Percentiles rank a stretch among this genome's conserved stretches.
Evolutionary conservation across 1,140 invertebrate genomes (phyloP).

Genomic region (Gryllus bimaculatus): DNA sequence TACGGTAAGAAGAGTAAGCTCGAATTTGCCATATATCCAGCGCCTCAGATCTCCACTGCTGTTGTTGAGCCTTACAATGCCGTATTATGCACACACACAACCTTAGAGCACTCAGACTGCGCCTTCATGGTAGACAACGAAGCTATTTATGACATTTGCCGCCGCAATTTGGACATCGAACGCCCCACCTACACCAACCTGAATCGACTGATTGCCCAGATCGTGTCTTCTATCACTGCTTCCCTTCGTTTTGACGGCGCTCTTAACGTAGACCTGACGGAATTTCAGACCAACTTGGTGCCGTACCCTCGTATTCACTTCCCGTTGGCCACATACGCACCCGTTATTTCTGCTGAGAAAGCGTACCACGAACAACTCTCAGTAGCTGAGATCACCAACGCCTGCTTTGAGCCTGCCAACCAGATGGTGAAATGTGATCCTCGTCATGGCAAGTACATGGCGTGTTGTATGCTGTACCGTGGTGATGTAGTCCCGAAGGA

Average conservation of each 20-base stretch:
- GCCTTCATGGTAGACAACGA: slow-evolving; percentile 87
- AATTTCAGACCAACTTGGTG: slow-evolving; percentile 84
- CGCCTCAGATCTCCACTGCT: slow-evolving; percentile 61
- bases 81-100: slow-evolving; percentile 53
- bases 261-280: slow-evolving; percentile 78
- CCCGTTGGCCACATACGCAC: slow-evolving; percentile 59
- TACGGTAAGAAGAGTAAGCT: slow-evolving; percentile 85
- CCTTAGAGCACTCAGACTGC: slow-evolving; percentile 72
- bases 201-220: slow-evolving; percentile 73
- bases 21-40: slow-evolving; percentile 83
- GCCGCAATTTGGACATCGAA: slow-evolving; percentile 78
- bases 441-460: slow-evolving; percentile 83
- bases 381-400: slow-evolving; percentile 80
- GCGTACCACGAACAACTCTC: slow-evolving; percentile 73
- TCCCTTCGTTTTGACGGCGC: slow-evolving; percentile 68
- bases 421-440: slow-evolving; percentile 90
- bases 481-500: slow-evolving; percentile 65
- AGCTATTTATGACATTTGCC: slow-evolving; percentile 86
- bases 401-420: slow-evolving; percentile 79
- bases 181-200: slow-evolving; percentile 73
- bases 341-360: slow-evolving; percentile 65
- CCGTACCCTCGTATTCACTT: slow-evolving; percentile 77
- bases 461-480: slow-evolving; percentile 68
- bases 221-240: slow-evolving; percentile 78
- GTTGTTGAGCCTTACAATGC: slow-evolving; percentile 65